Evolutionary conservation across 2,113 vertebrate genomes (phyloP).

Genomic region (Phalacrocorax aristotelis): DNA sequence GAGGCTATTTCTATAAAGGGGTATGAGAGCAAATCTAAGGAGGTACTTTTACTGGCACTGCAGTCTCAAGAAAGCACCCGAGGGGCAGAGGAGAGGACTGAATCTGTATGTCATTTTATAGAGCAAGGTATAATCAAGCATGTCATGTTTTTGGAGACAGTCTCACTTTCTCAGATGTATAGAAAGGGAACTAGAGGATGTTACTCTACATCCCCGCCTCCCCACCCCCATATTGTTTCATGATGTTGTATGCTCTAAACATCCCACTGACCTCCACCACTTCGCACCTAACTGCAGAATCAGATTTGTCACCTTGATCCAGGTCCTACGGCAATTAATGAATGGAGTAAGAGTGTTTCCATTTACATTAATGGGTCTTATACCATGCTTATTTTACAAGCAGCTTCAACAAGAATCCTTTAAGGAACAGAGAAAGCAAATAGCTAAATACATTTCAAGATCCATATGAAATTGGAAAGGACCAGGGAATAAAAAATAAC

Average conservation of each 20-base stretch:
- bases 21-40: neutral
- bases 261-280: neutral
- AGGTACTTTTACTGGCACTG: neutral
- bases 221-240: rapidly evolving
- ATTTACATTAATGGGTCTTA: neutral
- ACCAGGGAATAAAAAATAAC: neutral
- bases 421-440: neutral
- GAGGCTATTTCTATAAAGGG: neutral
- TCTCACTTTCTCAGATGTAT: neutral
- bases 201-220: no score
- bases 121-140: neutral
- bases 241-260: neutral
- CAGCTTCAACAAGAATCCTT: neutral
- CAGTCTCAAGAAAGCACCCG: neutral
- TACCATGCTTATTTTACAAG: neutral
- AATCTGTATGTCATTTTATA: neutral
- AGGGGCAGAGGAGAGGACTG: neutral
- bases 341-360: neutral
- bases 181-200: neutral
- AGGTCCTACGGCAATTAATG: neutral
- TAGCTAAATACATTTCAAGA: neutral
- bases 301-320: neutral
- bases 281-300: neutral
- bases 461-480: neutral
- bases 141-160: rapidly evolving